These are phyloP conservation scores for Cossypha dichroa DNA, from an alignment of 2,797 vertebrate genomes.

Conservation along the genomic window DNA sequence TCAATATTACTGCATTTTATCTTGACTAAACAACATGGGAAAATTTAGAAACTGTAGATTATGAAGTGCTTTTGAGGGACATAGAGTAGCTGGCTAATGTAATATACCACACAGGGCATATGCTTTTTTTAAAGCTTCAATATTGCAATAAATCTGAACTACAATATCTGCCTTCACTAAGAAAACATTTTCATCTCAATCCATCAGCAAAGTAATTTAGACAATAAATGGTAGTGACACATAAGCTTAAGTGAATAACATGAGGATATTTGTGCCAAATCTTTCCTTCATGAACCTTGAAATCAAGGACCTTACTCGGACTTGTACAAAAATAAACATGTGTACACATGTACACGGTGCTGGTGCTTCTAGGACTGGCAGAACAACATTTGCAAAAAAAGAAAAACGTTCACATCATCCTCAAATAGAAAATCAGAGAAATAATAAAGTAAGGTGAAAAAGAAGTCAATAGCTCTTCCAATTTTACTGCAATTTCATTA, in stretches of 20 bases:
- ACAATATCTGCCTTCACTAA: slow-evolving; percentile 53
- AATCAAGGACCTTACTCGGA: slow-evolving; percentile 17
- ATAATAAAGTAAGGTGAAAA: neutral
- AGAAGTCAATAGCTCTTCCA: neutral
- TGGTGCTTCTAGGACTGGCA: neutral
- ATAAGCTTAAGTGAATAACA: slow-evolving; percentile 50
- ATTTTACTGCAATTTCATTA: neutral
- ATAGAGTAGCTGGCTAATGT: slow-evolving; percentile 31
- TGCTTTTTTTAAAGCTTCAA: slow-evolving; percentile 42
- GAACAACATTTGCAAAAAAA: neutral
- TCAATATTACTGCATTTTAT: slow-evolving; percentile 44
- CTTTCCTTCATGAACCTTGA: slow-evolving; percentile 36
- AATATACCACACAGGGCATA: slow-evolving; percentile 33
- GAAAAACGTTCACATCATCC: neutral
- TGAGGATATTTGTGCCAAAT: slow-evolving; percentile 25
- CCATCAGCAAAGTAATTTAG: slow-evolving; percentile 50
- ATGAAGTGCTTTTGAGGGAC: slow-evolving; percentile 48
- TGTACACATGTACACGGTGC: accelerated
- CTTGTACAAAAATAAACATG: neutral
- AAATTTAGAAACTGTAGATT: slow-evolving; percentile 52
- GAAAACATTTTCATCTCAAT: slow-evolving; percentile 63
- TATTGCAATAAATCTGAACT: slow-evolving; percentile 49
- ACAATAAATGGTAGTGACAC: slow-evolving; percentile 50
- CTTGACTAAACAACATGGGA: slow-evolving; percentile 18
- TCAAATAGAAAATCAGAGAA: neutral